Base-by-base conservation (phyloP, 2,113 vertebrate genomes). In the Anoplopoma fimbria region DNA sequence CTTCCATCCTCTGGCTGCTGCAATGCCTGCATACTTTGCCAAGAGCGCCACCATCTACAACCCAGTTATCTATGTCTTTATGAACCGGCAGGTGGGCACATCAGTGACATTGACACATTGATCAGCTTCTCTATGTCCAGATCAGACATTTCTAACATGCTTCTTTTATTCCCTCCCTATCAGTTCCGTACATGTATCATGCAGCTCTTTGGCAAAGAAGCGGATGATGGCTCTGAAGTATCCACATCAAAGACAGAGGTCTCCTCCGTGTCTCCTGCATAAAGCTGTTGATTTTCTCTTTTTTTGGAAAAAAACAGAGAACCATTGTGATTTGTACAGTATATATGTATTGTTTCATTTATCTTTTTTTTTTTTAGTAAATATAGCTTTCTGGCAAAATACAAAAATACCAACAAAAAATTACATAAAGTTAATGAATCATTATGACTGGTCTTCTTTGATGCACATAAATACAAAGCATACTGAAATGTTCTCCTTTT, bases 21-120 rank as follows among this genome's bases (percentile, higher is more conserved):
- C 97, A 1, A 27, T 97, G 71, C 97, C 97, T 10, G 93, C 96
- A 42, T 98, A 96, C 93, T 97, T 97, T 90, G 96, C 97, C 84
- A 97, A 98, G 94, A 97, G 97, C 85, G 96, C 96, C 91, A 98
- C 97, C 72, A 97, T 98, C 91, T 97, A 97, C 91, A 97, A 98
- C 89, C 97, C 97, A 13, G 5, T 98, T 60, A 98, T 97, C 85
- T 97, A 98, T 42, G 96, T 97, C 85, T 97, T 97, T 90, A 97
- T 97, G 96, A 98, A 98, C 94, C 89, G 96, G 80, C 97, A 98
- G 96, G 97, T 97, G 72, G 83, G 91, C 51, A 77, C 36, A 61
- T 19, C n/a, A 47, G 4, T 70, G 10, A 23, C 10, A 71, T n/a
- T 40, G 9, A 0, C 8, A 49, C 2, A 45, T 36, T 57, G 10